phyloP scores from a whole-genome alignment of 2,797 vertebrate species.

The Mormyrus hasselquistii region DNA sequence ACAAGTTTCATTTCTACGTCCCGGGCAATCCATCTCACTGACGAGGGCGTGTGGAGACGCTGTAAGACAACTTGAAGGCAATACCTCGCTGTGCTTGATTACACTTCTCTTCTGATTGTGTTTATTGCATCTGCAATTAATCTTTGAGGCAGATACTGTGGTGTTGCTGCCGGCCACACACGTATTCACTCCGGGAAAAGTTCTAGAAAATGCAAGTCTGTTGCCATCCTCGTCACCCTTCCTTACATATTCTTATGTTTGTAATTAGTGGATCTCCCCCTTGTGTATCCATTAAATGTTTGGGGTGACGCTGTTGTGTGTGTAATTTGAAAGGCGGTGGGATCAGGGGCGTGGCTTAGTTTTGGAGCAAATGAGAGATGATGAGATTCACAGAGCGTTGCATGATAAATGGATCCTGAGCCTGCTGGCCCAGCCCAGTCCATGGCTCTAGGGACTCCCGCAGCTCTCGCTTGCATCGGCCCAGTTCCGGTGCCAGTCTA shows the following conservation, averaged over 20 bases:
- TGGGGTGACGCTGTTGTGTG: neutral
- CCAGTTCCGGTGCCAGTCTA: neutral
- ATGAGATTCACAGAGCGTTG: neutral
- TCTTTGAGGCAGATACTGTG: constrained; percentile 2
- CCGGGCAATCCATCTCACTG: constrained; percentile 7
- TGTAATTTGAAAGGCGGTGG: neutral
- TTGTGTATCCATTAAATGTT: neutral
- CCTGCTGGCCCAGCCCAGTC: neutral
- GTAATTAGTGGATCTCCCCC: neutral
- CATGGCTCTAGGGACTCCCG: neutral
- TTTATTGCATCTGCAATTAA: constrained; percentile 15
- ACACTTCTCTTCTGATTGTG: constrained; percentile 15
- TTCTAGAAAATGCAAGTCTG: neutral
- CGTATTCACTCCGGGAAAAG: neutral
- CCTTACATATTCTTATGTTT: neutral
- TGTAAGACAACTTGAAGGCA: constrained; percentile 13
- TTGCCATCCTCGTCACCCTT: neutral
- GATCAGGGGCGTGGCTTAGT: neutral
- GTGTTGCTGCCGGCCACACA: neutral
- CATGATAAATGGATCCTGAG: neutral
- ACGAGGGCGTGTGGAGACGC: neutral
- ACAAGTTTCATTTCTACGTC: constrained; percentile 12
- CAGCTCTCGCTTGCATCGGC: neutral
- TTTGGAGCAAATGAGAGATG: neutral
- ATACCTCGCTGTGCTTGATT: neutral